phyloP scores from a whole-genome alignment of 2,113 vertebrate species.

The Petrocephalus microphthalmus region DNA sequence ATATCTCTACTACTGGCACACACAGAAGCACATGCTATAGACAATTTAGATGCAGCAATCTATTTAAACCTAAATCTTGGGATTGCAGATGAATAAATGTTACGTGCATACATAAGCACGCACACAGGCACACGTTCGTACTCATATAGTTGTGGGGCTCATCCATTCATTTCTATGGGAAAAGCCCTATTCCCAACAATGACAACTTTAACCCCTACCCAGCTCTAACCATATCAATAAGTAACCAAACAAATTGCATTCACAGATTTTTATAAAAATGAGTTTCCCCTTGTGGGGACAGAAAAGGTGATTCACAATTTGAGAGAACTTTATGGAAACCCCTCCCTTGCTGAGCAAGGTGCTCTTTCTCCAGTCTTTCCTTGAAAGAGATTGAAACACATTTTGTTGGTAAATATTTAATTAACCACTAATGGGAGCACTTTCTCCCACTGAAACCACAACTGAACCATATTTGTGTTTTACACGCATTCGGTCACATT shows the following conservation, averaged over 20 bases:
- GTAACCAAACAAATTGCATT: neutral
- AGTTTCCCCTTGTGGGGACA: neutral
- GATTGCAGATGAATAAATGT: neutral
- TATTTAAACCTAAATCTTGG: neutral
- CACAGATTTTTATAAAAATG: neutral
- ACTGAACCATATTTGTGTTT: neutral
- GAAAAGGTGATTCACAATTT: too few relatives aligned
- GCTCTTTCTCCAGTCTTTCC: neutral
- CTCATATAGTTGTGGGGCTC: neutral
- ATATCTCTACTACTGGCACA: too few relatives aligned
- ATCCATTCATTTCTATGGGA: neutral
- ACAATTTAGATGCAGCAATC: neutral
- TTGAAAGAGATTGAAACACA: neutral
- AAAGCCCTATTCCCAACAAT: neutral
- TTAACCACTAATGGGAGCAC: neutral
- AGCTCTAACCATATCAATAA: neutral
- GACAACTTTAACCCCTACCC: neutral
- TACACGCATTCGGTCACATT: neutral
- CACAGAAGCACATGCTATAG: neutral
- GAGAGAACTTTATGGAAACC: neutral
- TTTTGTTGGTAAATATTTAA: neutral
- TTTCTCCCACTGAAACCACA: slow-evolving; percentile 1
- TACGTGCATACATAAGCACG: too few relatives aligned
- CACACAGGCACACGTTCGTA: neutral
- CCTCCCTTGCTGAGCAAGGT: neutral